Evolutionary conservation across 2,888 invertebrate genomes (phyloP), one percentile per base, ranked within the genome.

Genomic region (Hesperia comma): DNA sequence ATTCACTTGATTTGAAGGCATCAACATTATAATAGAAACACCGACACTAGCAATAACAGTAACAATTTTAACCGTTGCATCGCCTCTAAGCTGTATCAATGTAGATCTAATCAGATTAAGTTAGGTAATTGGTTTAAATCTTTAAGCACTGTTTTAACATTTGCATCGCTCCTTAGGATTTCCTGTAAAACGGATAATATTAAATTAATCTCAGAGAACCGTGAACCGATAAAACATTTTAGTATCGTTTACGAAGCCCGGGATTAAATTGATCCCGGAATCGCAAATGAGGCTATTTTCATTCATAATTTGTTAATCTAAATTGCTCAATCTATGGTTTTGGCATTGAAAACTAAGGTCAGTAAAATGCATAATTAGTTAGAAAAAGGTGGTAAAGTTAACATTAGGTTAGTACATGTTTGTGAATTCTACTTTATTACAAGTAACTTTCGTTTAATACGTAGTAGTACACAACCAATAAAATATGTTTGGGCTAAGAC

Each of bases 261-360:
- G 15, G 43, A 43, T 19, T 6, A 49, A 49, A 49, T 49, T 19
- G 12, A 49, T 49, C 46, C 49, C 17, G 12, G 49, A 19, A 49
- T 1, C 49, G 2, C 2, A 19, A 0, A 19, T 46, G 0, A 6
- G 17, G 2, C n/a, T 6, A 43, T 46, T 17, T 46, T 17, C 46
- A 46, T 46, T 46, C 15, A 17, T 46, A 46, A 46, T 46, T 46
- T 46, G 2, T 2, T 8, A 15, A 46, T 46, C 46, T 46, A 46
- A 46, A 46, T 46, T 6, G 15, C 46, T 46, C 17, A 46, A 46
- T 46, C 49, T 49, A 49, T 49, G 19, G 19, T 49, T 49, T 49
- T 49, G 19, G 2, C 49, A 49, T 49, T 19, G 4, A 49, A 12
- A 49, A 49, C 12, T 49, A 49, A 49, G 19, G 49, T 49, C 49